Evolutionary conservation across 2,797 vertebrate genomes (phyloP), one percentile per base, ranked within the genome.

Genomic region (Hydrocynus forskahlii): DNA sequence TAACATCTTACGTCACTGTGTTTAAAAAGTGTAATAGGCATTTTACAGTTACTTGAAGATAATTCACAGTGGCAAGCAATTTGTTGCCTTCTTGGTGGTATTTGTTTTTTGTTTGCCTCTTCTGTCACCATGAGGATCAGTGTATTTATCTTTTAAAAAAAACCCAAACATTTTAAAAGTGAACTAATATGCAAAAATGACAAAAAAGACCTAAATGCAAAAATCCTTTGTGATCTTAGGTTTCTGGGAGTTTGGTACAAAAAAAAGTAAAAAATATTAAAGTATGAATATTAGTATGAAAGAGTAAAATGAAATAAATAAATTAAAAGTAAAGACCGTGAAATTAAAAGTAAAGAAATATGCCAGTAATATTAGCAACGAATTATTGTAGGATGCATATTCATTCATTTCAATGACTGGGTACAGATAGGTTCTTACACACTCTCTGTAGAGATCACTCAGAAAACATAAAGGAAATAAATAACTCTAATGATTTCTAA

Each of bases 101-200:
- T 75, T 78, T 86, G 80, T 81, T 84, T 88, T 81, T 57, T 76
- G 50, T 83, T 82, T 83, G 23, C 60, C 55, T 50, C 67, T 63
- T 59, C 69, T 73, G 85, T 85, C 82, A 83, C 81, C 79, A 88
- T 38, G 6, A 83, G 81, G 84, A 84, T 78, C 59, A 35, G 45
- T 55, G 59, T 62, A 78, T 76, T 79, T 78, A 64, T 74, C 68
- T 57, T 48, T 35, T 43, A 57, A 17, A 21, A 12, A 66, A 52
- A 54, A 35, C 38, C 2, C n/a, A 38, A 35, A 62, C 13, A 63
- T 63, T 59, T 60, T 23, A 35, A 60, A 60, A 12, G 59, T 60
- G 0, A 13, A 12, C 35, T 29, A 63, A 10, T 4, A 23, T 57
- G n/a, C 2, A 7, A 60, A 60, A 16, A 16, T 55, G 10, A 62